Conservation (phyloP, 2,888 invertebrate species). For the Drosophila planitibia region DNA sequence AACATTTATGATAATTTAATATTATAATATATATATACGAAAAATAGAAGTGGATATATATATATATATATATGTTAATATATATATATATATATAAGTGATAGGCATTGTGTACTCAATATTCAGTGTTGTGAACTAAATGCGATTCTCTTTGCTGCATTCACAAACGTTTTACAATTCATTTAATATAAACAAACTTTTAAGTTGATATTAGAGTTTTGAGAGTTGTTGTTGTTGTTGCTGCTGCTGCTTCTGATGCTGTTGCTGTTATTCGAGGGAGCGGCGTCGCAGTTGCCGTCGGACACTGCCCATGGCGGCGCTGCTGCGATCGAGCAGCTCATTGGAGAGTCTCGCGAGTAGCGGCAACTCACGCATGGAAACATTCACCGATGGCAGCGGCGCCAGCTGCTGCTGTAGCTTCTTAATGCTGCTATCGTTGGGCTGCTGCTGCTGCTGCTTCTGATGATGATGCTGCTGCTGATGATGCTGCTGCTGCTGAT, state of each 20-base stretch:
- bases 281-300: slow-evolving; percentile 69
- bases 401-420: slow-evolving; percentile 83
- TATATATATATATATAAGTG: slow-evolving; percentile 14
- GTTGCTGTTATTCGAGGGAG: slow-evolving; percentile 73
- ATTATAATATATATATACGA: slow-evolving; percentile 36
- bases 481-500: background rate
- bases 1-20: slow-evolving; percentile 63
- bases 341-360: slow-evolving; percentile 83
- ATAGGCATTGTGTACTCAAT: slow-evolving; percentile 55
- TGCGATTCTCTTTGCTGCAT: slow-evolving; percentile 52
- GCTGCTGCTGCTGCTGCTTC: slow-evolving; percentile 54
- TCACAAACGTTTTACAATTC: slow-evolving; percentile 59
- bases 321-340: slow-evolving; percentile 81
- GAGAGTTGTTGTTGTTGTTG: slow-evolving; percentile 8
- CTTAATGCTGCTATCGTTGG: slow-evolving; percentile 73
- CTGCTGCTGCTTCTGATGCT: slow-evolving; percentile 1
- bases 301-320: slow-evolving; percentile 71
- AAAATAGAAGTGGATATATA: slow-evolving; percentile 38
- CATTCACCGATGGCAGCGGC: slow-evolving; percentile 84
- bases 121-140: slow-evolving; percentile 70
- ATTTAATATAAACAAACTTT: slow-evolving; percentile 80
- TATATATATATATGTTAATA: slow-evolving; percentile 9
- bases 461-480: background rate
- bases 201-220: slow-evolving; percentile 50
- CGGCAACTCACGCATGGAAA: slow-evolving; percentile 85